Evolutionary conservation across 2,113 vertebrate genomes (phyloP).

Genomic region (Rana temporaria): DNA sequence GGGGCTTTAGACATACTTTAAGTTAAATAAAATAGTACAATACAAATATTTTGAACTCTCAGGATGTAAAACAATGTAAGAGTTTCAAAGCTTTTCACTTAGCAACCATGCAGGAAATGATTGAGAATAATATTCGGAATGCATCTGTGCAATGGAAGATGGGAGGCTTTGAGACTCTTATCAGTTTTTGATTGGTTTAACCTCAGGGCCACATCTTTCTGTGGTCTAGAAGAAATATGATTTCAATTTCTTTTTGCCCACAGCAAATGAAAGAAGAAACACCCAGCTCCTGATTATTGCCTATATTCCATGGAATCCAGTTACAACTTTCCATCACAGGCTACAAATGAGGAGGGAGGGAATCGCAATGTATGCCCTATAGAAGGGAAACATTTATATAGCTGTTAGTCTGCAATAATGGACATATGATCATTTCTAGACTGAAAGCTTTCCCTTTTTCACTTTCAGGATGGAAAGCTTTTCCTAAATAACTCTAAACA

Average conservation of each 20-base stretch:
- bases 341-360: neutral
- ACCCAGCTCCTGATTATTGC: neutral
- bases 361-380: too few relatives aligned
- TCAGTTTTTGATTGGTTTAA: neutral
- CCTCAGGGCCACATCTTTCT: neutral
- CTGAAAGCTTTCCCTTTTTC: too few relatives aligned
- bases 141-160: neutral
- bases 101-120: neutral
- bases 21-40: too few relatives aligned
- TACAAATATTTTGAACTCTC: too few relatives aligned
- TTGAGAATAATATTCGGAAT: neutral
- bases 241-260: slow-evolving; percentile 16
- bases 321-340: neutral
- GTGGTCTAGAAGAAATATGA: slow-evolving; percentile 9
- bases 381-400: too few relatives aligned
- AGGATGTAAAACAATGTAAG: too few relatives aligned
- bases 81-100: too few relatives aligned
- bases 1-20: too few relatives aligned
- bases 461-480: too few relatives aligned
- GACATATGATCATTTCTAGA: too few relatives aligned
- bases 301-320: neutral
- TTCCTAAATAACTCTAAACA: too few relatives aligned
- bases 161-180: neutral
- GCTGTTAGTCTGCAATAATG: too few relatives aligned
- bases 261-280: neutral